Evolutionary conservation across 2,888 invertebrate genomes (phyloP).

Genomic region (Lumbricus terrestris): DNA sequence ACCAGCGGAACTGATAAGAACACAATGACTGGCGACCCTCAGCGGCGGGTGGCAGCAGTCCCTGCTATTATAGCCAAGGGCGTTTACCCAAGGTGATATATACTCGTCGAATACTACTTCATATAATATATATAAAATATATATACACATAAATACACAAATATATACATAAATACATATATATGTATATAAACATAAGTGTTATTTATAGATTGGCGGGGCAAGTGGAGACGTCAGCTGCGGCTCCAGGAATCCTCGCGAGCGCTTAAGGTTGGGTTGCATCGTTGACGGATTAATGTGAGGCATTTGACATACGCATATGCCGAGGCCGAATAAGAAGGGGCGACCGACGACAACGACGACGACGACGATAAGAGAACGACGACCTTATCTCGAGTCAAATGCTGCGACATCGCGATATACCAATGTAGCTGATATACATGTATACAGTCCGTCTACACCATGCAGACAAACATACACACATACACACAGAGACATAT

Average conservation of each 20-base stretch:
- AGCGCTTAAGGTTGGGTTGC: not conserved
- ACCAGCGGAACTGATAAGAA: constrained; percentile 3
- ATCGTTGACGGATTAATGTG: constrained; percentile 11
- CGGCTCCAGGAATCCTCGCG: constrained; percentile 14
- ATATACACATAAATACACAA: too few relatives aligned
- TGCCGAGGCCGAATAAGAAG: not conserved
- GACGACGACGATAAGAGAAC: not conserved
- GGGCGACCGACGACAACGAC: not conserved
- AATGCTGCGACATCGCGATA: not conserved
- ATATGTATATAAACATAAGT: not conserved
- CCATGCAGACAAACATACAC: not conserved
- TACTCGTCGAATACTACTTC: not conserved
- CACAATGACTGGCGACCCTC: not conserved
- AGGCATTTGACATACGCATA: constrained; percentile 3
- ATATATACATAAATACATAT: too few relatives aligned
- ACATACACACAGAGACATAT: not conserved
- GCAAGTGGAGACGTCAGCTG: constrained; percentile 6
- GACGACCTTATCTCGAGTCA: not conserved
- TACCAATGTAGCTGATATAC: too few relatives aligned
- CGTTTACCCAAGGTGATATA: constrained; percentile 3
- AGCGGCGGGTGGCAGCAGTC: not conserved
- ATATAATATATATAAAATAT: too few relatives aligned
- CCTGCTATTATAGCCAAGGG: not conserved
- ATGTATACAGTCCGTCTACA: too few relatives aligned
- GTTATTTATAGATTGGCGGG: constrained; percentile 13